phyloP scores from a whole-genome alignment of 2,113 vertebrate genomes.

The Spilogale gracilis region DNA sequence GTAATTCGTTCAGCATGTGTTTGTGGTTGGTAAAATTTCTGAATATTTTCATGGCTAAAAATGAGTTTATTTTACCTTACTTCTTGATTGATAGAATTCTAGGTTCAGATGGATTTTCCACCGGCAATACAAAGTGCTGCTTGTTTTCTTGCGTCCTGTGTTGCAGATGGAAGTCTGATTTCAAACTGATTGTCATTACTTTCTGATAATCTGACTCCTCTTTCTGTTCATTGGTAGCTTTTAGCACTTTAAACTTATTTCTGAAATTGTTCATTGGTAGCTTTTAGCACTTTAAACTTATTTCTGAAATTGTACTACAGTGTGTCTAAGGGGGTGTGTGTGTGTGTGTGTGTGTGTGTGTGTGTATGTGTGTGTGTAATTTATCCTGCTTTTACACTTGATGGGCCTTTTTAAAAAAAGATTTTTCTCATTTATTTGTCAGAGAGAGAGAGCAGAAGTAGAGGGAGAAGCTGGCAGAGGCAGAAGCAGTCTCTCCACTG shows the following conservation, averaged over 20 bases:
- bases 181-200: neutral
- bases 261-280: constrained; percentile 9
- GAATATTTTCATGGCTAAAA: neutral
- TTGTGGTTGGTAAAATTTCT: neutral
- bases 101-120: neutral
- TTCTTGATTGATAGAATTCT: neutral
- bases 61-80: constrained; percentile 4
- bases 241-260: neutral
- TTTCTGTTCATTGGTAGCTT: neutral
- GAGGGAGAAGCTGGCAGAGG: too few species aligned
- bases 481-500: too few species aligned
- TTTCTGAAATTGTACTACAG: constrained; percentile 14
- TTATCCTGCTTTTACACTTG: neutral
- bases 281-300: neutral
- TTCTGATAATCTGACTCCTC: neutral
- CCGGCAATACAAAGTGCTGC: neutral
- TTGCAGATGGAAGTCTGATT: neutral
- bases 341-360: neutral
- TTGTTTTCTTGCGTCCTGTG: neutral
- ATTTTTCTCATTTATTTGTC: too few species aligned
- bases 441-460: too few species aligned
- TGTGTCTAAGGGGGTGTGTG: neutral
- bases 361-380: neutral
- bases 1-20: neutral
- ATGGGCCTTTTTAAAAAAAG: neutral